A percentile compares a stretch with the other conserved stretches of the same genome.
Conservation (phyloP, 2,888 invertebrate species). For the Nomada ferruginata region DNA sequence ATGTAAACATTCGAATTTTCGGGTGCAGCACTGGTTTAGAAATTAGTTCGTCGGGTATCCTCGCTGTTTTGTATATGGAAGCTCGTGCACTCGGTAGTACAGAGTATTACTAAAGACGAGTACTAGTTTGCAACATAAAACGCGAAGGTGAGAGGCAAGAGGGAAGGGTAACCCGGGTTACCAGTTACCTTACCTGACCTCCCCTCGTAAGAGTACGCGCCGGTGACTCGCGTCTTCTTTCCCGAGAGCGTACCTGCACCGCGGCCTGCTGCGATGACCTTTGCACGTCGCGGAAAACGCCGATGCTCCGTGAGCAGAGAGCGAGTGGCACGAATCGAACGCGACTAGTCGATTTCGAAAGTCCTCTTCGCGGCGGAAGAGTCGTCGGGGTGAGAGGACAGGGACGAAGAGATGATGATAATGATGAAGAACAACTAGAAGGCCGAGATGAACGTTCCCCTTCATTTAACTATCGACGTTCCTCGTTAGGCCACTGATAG, state of each 20-base stretch:
- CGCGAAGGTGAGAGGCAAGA: conserved; percentile 70
- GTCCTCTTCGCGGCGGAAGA: conserved; percentile 67
- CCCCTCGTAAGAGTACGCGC: conserved; percentile 73
- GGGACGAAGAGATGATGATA: conserved; percentile 69
- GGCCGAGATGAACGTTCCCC: conserved; percentile 59
- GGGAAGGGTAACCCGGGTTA: conserved; percentile 68
- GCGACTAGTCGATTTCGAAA: conserved; percentile 73
- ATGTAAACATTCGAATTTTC: no score
- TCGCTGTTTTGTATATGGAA: conserved; percentile 22
- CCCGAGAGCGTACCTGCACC: conserved; percentile 61
- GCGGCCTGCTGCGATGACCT: conserved; percentile 71
- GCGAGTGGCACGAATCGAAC: conserved; percentile 74
- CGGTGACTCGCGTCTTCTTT: conserved; percentile 74
- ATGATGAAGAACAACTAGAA: conserved; percentile 69
- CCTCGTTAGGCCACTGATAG: conserved; percentile 10
- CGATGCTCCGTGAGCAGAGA: conserved; percentile 70
- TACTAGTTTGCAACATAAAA: conserved; percentile 72
- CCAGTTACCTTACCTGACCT: conserved; percentile 74
- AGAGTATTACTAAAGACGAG: conserved; percentile 69
- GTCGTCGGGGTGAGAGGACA: conserved; percentile 55
- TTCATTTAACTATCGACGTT: conserved; percentile 55
- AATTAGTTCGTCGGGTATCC: conserved; percentile 7
- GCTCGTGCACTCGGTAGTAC: conserved; percentile 48
- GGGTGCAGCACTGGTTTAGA: not conserved
- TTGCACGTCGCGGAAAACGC: conserved; percentile 75